These are phyloP conservation scores for Aspidiotus destructor DNA, from an alignment of 2,888 invertebrate genomes.

Conservation along the genomic window DNA sequence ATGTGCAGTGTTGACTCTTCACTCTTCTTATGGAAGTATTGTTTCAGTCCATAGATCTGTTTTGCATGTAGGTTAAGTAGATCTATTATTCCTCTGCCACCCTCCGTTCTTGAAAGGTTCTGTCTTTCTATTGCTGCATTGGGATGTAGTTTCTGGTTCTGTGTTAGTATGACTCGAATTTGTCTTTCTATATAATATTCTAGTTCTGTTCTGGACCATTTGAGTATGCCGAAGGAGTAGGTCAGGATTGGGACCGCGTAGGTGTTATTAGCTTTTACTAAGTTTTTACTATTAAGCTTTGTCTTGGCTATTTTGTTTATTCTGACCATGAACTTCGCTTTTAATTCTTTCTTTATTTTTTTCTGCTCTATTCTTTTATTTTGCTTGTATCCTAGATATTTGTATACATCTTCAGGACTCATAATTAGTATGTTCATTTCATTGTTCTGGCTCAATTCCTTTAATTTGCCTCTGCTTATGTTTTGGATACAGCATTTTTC, in stretches of 20 bases:
- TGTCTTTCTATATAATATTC: not conserved
- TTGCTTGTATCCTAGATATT: not conserved
- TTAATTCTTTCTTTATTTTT: not conserved
- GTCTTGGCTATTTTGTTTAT: not conserved
- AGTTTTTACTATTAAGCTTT: not conserved
- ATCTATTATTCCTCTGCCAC: not conserved
- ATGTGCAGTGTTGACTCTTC: not conserved
- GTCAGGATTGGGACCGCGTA: not conserved
- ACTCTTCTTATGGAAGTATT: not conserved
- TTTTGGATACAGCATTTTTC: not conserved
- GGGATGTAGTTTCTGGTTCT: not conserved
- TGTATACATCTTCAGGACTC: not conserved
- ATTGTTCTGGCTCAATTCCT: not conserved
- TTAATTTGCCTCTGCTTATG: not conserved
- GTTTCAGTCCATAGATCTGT: not conserved
- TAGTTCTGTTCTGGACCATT: not conserved
- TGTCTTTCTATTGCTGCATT: not conserved
- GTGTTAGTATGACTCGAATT: not conserved
- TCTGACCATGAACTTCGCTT: not conserved
- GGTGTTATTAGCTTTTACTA: not conserved
- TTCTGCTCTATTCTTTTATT: not conserved
- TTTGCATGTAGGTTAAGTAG: not conserved
- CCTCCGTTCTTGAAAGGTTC: not conserved
- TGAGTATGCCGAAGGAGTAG: not conserved
- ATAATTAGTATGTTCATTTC: not conserved